Percentiles rank a stretch among this genome's conserved stretches.
Evolutionary conservation across 2,113 vertebrate genomes (phyloP).

Genomic region (Haemorhous mexicanus): DNA sequence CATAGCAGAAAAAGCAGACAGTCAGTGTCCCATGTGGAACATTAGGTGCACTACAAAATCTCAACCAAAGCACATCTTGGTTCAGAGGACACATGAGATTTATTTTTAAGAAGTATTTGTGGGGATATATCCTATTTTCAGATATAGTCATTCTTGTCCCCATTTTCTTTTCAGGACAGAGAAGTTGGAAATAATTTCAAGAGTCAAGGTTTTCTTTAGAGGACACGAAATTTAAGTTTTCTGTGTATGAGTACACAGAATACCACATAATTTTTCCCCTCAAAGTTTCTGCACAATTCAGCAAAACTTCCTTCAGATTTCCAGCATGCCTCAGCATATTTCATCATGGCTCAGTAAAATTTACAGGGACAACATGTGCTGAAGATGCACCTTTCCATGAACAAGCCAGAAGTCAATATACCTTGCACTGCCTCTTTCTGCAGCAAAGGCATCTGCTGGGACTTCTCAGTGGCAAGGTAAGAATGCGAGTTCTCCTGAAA

Average conservation of each 20-base stretch:
- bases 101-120: not conserved
- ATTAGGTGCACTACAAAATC: not conserved
- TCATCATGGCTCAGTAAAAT: not conserved
- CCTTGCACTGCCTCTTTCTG: constrained; percentile 86
- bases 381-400: not conserved
- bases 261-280: rapidly evolving
- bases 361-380: not conserved
- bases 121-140: not conserved
- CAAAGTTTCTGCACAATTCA: not conserved
- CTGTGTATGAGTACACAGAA: not conserved
- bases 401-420: constrained; percentile 55
- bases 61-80: not conserved
- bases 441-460: constrained; percentile 43
- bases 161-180: not conserved
- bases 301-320: not conserved
- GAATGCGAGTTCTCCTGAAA: constrained; percentile 68
- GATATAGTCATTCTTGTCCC: not conserved
- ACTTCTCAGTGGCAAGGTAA: constrained; percentile 57
- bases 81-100: not conserved
- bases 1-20: not conserved
- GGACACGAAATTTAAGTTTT: not conserved
- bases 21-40: not conserved
- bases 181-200: not conserved
- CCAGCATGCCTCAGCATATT: not conserved
- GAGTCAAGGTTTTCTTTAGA: not conserved